Evolutionary conservation across 92 coral and sea anemone genomes (phyloP), one percentile per base, ranked within the genome.

Genomic region (Porites rus): DNA sequence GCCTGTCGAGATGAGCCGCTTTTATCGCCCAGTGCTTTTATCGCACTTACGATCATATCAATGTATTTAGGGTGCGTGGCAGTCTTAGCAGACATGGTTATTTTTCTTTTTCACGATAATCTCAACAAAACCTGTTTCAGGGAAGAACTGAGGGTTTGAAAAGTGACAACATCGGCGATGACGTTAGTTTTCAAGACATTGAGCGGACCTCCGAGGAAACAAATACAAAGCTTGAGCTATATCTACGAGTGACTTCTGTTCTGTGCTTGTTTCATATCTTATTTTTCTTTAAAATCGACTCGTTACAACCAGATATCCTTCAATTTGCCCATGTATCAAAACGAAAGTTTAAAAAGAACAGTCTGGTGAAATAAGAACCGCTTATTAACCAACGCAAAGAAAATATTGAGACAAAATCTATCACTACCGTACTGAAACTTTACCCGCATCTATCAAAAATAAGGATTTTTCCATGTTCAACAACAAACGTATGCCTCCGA

Each of bases 161-260:
- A 38, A 38, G 46, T 12, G 78, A 16, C 59, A 65, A 18, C 82
- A 58, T 28, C 24, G 31, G 58, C 53, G 1, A 54, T 66, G 65
- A 51, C 65, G 52, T 25, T 53, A 46, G 4, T 73, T 84, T 90
- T 94, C 72, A 79, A 81, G 43, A 28, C 14, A 60, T 13, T 60
- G 38, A 87, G 95, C 98, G 98, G 92, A 94, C 98, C 92, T 80
- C 95, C 59, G 94, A 92, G 98, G 85, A 80, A 90, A 74, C 98
- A 92, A 17, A 65, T 22, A 68, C 90, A 63, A 67, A 54, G 21
- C 10, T 46, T 66, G 24, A 11, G 38, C 31, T 62, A 16, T 7
- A 17, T 17, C 24, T n/a, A 7, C 67, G 28, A 69, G 79, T 78
- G 68, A 67, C 78, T 65, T 12, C 17, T 5, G 24, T 25, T 24